Conservation (phyloP, 2,888 invertebrate species). For the Dasypolia templi region DNA sequence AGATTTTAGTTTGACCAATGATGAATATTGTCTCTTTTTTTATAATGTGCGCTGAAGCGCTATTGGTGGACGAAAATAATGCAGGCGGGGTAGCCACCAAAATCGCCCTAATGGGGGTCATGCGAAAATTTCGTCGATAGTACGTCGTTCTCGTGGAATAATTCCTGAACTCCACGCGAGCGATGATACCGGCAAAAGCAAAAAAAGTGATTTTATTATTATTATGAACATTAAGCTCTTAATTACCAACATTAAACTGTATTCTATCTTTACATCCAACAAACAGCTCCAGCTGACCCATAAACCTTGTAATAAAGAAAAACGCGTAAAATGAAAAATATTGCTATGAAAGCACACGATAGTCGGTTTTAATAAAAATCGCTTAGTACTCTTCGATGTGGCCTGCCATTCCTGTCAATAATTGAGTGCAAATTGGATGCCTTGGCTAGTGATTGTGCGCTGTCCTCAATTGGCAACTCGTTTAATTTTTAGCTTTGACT, state of each 20-base stretch:
- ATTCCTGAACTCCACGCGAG: neutral
- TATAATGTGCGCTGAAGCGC: no score
- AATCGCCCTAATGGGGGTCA: no score
- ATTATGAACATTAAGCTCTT: neutral
- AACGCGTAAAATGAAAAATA: slow-evolving; percentile 3
- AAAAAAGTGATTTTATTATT: no score
- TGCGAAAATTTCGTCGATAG: no score
- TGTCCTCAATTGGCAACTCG: slow-evolving; percentile 1
- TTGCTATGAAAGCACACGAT: neutral
- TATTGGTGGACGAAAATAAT: no score
- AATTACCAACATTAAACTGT: neutral
- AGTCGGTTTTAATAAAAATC: neutral
- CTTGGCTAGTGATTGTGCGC: slow-evolving; percentile 6
- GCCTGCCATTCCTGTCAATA: slow-evolving; percentile 23
- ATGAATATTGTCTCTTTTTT: no score
- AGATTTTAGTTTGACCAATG: no score
- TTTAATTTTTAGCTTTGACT: slow-evolving; percentile 2
- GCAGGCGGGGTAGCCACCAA: no score
- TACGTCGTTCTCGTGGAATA: neutral
- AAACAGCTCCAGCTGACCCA: neutral
- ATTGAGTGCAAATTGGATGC: slow-evolving; percentile 30
- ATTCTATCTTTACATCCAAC: neutral
- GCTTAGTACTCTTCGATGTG: slow-evolving; percentile 15
- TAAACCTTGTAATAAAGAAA: neutral
- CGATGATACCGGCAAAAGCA: neutral